Evolutionary conservation across 2,888 invertebrate genomes (phyloP), one percentile per base, ranked within the genome.

Genomic region (Heliconius hortense): DNA sequence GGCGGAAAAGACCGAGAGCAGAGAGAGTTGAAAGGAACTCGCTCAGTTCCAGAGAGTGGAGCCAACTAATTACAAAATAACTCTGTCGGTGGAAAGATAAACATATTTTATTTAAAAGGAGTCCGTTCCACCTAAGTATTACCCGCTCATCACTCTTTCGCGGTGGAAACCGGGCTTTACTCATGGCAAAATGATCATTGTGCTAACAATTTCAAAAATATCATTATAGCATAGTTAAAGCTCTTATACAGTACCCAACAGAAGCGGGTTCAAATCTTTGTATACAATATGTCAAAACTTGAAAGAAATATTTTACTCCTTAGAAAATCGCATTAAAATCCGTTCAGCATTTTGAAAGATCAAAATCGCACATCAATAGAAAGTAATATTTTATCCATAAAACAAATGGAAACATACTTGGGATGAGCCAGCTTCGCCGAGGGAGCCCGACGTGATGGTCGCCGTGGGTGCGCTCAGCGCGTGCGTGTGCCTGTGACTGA

Each of bases 401-500:
- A n/a, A 56, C 4, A 56, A 56, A 56, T 21, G 7, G 8, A 21
- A 24, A 63, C 62, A 56, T 66, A 73, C 80, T 77, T 81, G 77
- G 7, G 78, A 76, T 13, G 73, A 67, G 2, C 73, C 71, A 11
- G 75, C 76, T 60, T 79, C 78, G 24, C 70, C 75, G 53, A 77
- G 77, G 18, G 79, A 39, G 28, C 77, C 77, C n/a, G 82, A 81
- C 21, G 82, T 81, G 31, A 80, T 80, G 11, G 81, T 82, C 2
- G 82, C 75, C 7, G 83, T 77, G 26, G 88, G 86, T n/a, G 85
- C 53, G 21, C n/a, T 80, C 72, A 85, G 85, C n/a, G 85, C 81
- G 13, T 94, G 91, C 2, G 94, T 94, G 73, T 95, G 94, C 75
- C 93, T 92, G 76, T 94, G 94, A 72, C 90, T 86, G 13, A 84